Conservation (phyloP, 2,797 vertebrate genomes). For the Mus minutoides region DNA sequence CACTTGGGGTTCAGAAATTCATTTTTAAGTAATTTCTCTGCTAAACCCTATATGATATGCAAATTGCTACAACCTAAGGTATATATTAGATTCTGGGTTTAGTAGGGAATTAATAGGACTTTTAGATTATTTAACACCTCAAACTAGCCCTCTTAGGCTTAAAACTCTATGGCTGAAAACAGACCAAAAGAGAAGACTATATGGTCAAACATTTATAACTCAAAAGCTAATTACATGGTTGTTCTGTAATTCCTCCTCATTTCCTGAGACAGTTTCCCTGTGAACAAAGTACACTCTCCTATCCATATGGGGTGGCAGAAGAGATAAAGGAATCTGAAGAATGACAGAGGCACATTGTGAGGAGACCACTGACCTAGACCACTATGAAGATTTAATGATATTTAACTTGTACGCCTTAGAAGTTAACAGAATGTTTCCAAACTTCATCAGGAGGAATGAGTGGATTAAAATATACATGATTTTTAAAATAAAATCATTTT, state of each 20-base stretch:
- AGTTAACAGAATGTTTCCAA: not conserved
- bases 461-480: not conserved
- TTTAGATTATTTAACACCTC: not conserved
- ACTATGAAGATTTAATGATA: not conserved
- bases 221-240: not conserved
- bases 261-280: not conserved
- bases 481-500: not conserved
- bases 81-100: not conserved
- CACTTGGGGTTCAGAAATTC: not conserved
- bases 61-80: not conserved
- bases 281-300: not conserved
- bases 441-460: not conserved
- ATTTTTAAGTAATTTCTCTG: conserved; percentile 16
- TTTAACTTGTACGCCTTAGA: not conserved
- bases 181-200: not conserved
- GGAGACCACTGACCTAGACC: not conserved
- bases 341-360: not conserved
- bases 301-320: not conserved
- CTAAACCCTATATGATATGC: not conserved
- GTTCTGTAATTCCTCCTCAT: not conserved
- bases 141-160: not conserved
- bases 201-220: not conserved
- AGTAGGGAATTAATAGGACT: not conserved
- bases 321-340: not conserved
- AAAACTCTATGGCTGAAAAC: not conserved